Base-by-base conservation (phyloP, 2,888 invertebrate species). In the Chrysomela aeneicollis region DNA sequence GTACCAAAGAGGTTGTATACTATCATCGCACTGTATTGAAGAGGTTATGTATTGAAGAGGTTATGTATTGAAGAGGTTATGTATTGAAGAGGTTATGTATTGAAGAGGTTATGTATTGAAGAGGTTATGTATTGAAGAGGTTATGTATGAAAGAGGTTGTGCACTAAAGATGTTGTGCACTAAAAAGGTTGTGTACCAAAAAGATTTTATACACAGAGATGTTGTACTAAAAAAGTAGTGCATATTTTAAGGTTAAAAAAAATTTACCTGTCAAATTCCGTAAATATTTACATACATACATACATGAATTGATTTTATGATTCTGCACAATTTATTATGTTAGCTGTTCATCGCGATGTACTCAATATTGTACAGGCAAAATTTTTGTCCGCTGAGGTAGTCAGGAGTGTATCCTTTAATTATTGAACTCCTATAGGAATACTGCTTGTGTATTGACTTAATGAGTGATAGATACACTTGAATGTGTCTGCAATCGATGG, bases 331-430 rank as follows among this genome's bases (percentile, higher is more conserved):
- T 46, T 22, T 54, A 67, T 64, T 67, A 80, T 80, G 80, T 73
- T 78, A 75, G 70, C 76, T 66, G 73, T 74, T 68, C 74, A 81
- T 67, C 76, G 78, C 71, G 81, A 82, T 77, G 80, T 81, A 62
- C 71, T 80, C 67, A 80, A 84, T 62, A 84, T 87, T 73, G 84
- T 88, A 59, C 86, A 87, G 78, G 85, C 86, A 55, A 86, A 87
- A 78, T 86, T 87, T 75, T 83, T 84, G 63, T 83, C 84, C 51
- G 85, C 84, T n/a, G 87, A 87, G 77, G 80, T 83, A 69, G 86
- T 87, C 46, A 82, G 84, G 78, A 84, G 84, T 79, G 87, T 87
- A 87, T 87, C 86, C 87, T 86, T 76, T 70, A 64, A 15, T 53
- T 17, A 26, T 32, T 54, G 42, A 61, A 53, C 37, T 1, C 49